Evolutionary conservation across 1,140 invertebrate species (phyloP), one percentile per base, ranked within the genome.

Genomic region (Caenorhabditis inopinata): DNA sequence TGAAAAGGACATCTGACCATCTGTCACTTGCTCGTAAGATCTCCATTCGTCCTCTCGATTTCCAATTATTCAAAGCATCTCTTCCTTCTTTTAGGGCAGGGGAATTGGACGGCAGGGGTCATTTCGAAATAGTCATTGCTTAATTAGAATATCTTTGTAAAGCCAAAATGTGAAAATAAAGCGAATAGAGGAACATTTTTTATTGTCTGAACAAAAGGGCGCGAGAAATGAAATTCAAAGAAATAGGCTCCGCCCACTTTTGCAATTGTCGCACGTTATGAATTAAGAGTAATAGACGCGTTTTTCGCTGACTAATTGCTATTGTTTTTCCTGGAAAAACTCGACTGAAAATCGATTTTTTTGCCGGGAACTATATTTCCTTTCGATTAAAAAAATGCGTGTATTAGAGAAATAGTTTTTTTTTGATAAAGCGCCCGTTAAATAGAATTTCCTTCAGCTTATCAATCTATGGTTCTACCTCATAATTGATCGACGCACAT

Each of bases 101-200:
- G n/a, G 27, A 32, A 23, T 25, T 25, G 49, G 23, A 32, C n/a
- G 7, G 16, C 7, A 21, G 11, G 58, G 58, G 32, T 38, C 58
- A 35, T 68, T 62, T 38, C 32, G n/a, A 25, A 68, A 68, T 68
- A 68, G 58, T 68, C 58, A 68, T 68, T 68, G 58, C 38, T 68
- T 68, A 68, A 68, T 68, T 68, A 68, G 58, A 68, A 32, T 68
- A 32, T 25, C 58, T 68, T 68, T 32, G 38, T 68, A 68, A 68
- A 68, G 38, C 58, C 32, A 32, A 68, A 68, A 38, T 68, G 58
- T n/a, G n/a, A n/a, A n/a, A n/a, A n/a, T n/a, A n/a, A n/a, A n/a
- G n/a, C n/a, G n/a, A n/a, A n/a, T n/a, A n/a, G n/a, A n/a, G n/a
- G n/a, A n/a, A n/a, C n/a, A n/a, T n/a, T n/a, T n/a, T n/a, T n/a